phyloP scores from a whole-genome alignment of 2,888 invertebrate species.

The Stenoptilia bipunctidactyla region DNA sequence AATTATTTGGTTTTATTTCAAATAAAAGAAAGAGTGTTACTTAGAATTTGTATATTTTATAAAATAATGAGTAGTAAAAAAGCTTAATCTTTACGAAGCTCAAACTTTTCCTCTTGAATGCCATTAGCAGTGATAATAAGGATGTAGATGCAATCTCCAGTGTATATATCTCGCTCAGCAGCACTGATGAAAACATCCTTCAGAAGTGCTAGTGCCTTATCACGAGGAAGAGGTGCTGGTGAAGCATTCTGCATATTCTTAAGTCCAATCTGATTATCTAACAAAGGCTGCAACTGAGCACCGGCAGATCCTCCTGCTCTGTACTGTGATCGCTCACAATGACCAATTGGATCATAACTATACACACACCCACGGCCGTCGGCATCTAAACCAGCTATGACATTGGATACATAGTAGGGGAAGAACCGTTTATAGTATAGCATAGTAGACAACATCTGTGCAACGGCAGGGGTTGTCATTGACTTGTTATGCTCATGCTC shows the following conservation, averaged over 20 bases:
- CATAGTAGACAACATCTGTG: slow-evolving; percentile 96
- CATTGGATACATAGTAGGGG: slow-evolving; percentile 96
- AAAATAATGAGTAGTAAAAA: neutral
- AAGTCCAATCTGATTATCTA: slow-evolving; percentile 95
- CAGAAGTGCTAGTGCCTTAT: slow-evolving; percentile 86
- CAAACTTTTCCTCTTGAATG: slow-evolving; percentile 79
- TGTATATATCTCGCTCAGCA: slow-evolving; percentile 97
- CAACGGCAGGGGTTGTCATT: slow-evolving; percentile 93
- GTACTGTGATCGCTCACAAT: slow-evolving; percentile 87
- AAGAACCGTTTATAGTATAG: slow-evolving; percentile 98
- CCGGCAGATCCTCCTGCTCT: slow-evolving; percentile 94
- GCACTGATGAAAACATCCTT: slow-evolving; percentile 98
- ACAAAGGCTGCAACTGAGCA: slow-evolving; percentile 90
- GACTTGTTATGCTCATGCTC: slow-evolving; percentile 93
- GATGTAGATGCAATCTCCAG: slow-evolving; percentile 91
- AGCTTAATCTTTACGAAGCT: slow-evolving; percentile 88
- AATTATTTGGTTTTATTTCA: slow-evolving; percentile 19
- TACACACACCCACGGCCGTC: slow-evolving; percentile 96
- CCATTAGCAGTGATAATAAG: slow-evolving; percentile 92
- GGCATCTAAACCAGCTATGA: slow-evolving; percentile 92
- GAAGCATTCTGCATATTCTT: slow-evolving; percentile 86
- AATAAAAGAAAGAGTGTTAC: slow-evolving; percentile 5
- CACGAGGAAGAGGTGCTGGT: slow-evolving; percentile 76
- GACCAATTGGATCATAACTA: slow-evolving; percentile 98
- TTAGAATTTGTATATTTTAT: neutral